These are phyloP conservation scores for Physeter macrocephalus DNA, from an alignment of 2,113 vertebrate species.

Conservation along the genomic window DNA sequence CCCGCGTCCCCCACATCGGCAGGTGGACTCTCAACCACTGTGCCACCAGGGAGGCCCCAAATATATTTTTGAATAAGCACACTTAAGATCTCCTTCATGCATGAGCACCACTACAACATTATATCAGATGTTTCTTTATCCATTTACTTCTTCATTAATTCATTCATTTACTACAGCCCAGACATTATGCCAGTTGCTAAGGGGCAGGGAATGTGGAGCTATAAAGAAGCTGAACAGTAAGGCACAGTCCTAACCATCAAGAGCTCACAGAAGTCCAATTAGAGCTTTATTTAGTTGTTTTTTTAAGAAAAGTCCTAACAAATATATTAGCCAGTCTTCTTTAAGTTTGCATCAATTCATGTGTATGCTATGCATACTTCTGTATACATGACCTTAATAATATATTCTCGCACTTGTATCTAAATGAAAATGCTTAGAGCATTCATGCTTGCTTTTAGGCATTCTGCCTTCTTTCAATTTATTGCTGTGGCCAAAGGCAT, in stretches of 20 bases:
- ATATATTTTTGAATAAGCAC: background rate
- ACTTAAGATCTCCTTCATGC: background rate
- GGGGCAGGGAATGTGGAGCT: background rate
- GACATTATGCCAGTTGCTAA: background rate
- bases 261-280: background rate
- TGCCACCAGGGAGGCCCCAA: too few relatives aligned
- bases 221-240: background rate
- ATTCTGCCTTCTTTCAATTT: slow-evolving; percentile 41
- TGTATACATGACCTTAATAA: slow-evolving; percentile 3
- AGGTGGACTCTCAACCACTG: too few relatives aligned
- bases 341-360: background rate
- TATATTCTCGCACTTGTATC: background rate
- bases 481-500: slow-evolving; percentile 41
- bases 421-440: background rate
- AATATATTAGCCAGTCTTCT: background rate
- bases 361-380: background rate
- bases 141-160: background rate
- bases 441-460: background rate
- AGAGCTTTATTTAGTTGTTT: background rate
- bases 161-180: background rate
- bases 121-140: background rate
- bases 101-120: background rate
- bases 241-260: background rate
- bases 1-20: too few relatives aligned
- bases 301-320: background rate